phyloP scores from a whole-genome alignment of 2,888 invertebrate genomes.

The Nowickia ferox region DNA sequence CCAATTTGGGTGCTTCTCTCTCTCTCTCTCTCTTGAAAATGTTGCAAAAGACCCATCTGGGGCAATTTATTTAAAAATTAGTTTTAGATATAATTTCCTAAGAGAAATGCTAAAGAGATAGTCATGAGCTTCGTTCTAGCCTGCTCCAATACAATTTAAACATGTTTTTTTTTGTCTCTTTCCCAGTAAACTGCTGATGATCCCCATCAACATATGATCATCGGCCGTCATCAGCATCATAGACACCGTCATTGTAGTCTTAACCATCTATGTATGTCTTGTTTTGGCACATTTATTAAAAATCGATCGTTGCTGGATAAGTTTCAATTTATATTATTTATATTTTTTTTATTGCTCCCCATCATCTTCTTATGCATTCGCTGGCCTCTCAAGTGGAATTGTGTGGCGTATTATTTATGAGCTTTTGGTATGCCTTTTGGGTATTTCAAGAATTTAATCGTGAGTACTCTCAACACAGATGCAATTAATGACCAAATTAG shows the following conservation, averaged over 20 bases:
- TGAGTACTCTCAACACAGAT: slow-evolving; percentile 74
- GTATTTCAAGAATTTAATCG: slow-evolving; percentile 75
- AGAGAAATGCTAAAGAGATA: too few relatives aligned
- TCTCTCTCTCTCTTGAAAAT: too few relatives aligned
- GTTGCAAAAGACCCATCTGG: too few relatives aligned
- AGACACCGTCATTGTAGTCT: slow-evolving; percentile 66
- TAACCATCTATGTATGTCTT: slow-evolving; percentile 70
- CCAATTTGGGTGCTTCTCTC: too few relatives aligned
- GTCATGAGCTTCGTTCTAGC: neutral
- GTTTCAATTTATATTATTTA: slow-evolving; percentile 42
- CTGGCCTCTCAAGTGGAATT: slow-evolving; percentile 19
- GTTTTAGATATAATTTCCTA: too few relatives aligned
- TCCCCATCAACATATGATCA: slow-evolving; percentile 57
- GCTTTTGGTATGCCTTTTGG: slow-evolving; percentile 75
- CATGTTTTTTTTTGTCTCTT: slow-evolving; percentile 5
- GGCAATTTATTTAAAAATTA: too few relatives aligned
- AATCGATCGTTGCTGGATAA: slow-evolving; percentile 67
- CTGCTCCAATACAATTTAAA: slow-evolving; percentile 23
- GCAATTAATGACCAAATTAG: slow-evolving; percentile 76
- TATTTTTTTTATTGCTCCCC: slow-evolving; percentile 32
- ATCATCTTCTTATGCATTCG: slow-evolving; percentile 25
- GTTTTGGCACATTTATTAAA: slow-evolving; percentile 73
- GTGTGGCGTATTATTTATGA: slow-evolving; percentile 74
- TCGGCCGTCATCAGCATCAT: slow-evolving; percentile 56
- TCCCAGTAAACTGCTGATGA: slow-evolving; percentile 48